phyloP scores from a whole-genome alignment of 2,113 vertebrate species.

The Oreocharis arfaki region DNA sequence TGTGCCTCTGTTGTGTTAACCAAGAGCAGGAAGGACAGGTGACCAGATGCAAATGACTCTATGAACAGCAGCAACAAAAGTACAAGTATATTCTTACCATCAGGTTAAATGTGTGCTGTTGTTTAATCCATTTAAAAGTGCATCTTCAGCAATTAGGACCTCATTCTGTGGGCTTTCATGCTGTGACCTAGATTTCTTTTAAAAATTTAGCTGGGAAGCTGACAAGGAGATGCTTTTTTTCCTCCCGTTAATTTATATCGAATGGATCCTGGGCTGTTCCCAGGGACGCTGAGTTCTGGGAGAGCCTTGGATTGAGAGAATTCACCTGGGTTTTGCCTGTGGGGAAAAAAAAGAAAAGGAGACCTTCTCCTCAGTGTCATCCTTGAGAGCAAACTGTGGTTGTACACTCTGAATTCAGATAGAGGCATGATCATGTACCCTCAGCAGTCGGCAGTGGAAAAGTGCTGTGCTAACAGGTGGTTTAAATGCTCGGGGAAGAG shows the following conservation, averaged over 20 bases:
- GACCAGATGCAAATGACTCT: background rate
- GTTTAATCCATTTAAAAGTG: background rate
- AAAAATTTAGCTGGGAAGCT: background rate
- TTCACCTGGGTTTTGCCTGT: background rate
- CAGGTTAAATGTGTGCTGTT: background rate
- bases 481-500: conserved; percentile 9
- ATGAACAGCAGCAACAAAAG: background rate
- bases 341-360: background rate
- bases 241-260: background rate
- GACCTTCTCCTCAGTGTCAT: background rate
- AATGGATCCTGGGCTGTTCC: background rate
- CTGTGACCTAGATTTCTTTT: background rate
- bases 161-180: background rate
- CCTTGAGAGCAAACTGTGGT: background rate
- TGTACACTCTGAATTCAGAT: background rate
- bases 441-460: background rate
- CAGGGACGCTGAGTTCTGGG: background rate
- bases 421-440: background rate
- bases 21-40: background rate
- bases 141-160: background rate
- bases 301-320: background rate
- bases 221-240: background rate
- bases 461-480: background rate
- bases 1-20: background rate
- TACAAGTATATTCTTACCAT: background rate